phyloP scores from a whole-genome alignment of 2,113 vertebrate species.

The Bagarius yarrelli region DNA sequence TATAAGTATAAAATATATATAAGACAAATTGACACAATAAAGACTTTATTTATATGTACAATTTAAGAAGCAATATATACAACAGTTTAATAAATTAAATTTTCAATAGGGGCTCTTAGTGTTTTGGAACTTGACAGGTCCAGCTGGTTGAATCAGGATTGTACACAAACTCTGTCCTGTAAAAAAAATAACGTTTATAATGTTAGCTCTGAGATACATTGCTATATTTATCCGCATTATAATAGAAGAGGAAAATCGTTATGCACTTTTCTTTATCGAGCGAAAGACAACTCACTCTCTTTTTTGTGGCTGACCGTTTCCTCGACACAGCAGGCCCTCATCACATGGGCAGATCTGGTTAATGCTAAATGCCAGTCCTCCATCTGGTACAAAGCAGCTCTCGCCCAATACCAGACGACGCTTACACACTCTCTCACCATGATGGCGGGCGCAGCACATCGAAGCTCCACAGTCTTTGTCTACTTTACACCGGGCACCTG shows the following conservation, averaged over 20 bases:
- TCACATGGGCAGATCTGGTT: slow-evolving; percentile 85
- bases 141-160: slow-evolving; percentile 65
- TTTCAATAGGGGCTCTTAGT: slow-evolving; percentile 44
- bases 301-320: slow-evolving; percentile 33
- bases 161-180: slow-evolving; percentile 73
- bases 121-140: slow-evolving; percentile 70
- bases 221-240: neutral
- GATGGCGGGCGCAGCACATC: slow-evolving; percentile 80
- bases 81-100: slow-evolving; percentile 65
- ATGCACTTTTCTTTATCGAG: neutral
- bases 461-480: slow-evolving; percentile 74
- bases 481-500: slow-evolving; percentile 78
- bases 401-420: slow-evolving; percentile 64
- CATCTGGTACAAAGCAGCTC: slow-evolving; percentile 79
- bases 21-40: slow-evolving; percentile 34
- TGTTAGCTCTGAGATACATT: neutral
- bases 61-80: slow-evolving; percentile 56
- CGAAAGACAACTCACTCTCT: slow-evolving; percentile 72
- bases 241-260: neutral
- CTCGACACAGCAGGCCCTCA: slow-evolving; percentile 75
- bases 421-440: slow-evolving; percentile 83
- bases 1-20: neutral
- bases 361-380: slow-evolving; percentile 83
- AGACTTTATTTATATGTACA: slow-evolving; percentile 53
- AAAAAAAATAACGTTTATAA: slow-evolving; percentile 52